phyloP scores from a whole-genome alignment of 1,140 invertebrate species.

The Diachasmimorpha longicaudata region DNA sequence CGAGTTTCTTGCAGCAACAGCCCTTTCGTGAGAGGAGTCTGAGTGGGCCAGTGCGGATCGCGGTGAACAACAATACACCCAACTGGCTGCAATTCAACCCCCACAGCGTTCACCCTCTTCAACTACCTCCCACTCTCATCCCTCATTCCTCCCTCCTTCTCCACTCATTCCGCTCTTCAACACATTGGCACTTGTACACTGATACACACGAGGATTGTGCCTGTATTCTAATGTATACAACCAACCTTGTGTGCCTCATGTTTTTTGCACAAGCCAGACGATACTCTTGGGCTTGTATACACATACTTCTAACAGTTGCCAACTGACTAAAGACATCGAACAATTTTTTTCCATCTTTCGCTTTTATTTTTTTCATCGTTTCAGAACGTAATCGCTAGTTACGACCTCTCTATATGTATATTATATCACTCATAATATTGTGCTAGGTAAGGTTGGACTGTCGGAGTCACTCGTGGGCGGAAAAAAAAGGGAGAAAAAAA shows the following conservation, averaged over 20 bases:
- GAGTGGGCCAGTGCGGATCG: conserved; percentile 37
- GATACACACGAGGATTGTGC: neutral
- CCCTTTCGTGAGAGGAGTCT: conserved; percentile 37
- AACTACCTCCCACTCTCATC: neutral
- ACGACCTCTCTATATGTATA: conserved; percentile 1
- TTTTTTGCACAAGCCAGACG: conserved; percentile 62
- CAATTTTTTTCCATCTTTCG: neutral
- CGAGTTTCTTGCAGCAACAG: conserved; percentile 1
- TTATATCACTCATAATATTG: neutral
- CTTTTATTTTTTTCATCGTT: neutral
- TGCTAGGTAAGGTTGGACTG: neutral
- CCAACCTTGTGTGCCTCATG: conserved; percentile 45
- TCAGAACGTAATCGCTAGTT: conserved; percentile 34
- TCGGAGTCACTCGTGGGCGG: no score
- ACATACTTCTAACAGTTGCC: conserved; percentile 11
- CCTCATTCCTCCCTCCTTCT: neutral
- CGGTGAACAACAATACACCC: neutral
- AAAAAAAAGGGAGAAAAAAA: no score
- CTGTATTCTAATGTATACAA: conserved; percentile 22
- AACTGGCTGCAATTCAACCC: conserved; percentile 43
- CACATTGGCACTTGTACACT: neutral
- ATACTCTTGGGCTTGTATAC: conserved; percentile 41
- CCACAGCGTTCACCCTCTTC: neutral
- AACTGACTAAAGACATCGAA: neutral
- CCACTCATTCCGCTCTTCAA: neutral